Percentiles rank a stretch among this genome's conserved stretches.
phyloP scores from a whole-genome alignment of 1,140 invertebrate genomes.

The Listronotus bonariensis region DNA sequence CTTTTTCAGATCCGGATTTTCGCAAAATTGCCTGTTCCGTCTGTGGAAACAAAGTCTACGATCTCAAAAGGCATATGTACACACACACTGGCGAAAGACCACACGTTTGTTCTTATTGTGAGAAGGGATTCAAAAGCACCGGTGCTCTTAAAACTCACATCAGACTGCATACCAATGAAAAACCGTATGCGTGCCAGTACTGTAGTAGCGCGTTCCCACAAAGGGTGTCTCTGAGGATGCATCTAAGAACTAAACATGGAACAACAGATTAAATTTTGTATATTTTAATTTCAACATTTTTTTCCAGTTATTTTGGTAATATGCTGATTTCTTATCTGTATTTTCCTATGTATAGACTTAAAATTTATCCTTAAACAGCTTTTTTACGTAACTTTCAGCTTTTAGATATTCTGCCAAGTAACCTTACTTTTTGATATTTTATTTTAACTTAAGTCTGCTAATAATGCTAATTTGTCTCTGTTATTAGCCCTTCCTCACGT shows the following conservation, averaged over 20 bases:
- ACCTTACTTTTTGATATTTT: too few species aligned
- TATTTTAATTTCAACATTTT: too few species aligned
- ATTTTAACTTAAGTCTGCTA: too few species aligned
- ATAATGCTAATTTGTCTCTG: too few species aligned
- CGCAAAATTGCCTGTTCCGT: constrained; percentile 41
- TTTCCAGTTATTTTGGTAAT: too few species aligned
- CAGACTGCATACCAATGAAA: constrained; percentile 47
- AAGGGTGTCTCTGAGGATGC: constrained; percentile 45
- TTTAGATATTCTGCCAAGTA: too few species aligned
- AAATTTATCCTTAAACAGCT: too few species aligned
- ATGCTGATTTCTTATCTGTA: background rate
- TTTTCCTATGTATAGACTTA: too few species aligned
- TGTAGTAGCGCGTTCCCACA: constrained; percentile 44
- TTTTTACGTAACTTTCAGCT: too few species aligned
- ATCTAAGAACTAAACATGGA: constrained; percentile 46
- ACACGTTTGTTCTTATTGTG: constrained; percentile 42
- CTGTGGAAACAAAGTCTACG: constrained; percentile 44
- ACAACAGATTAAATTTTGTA: too few species aligned
- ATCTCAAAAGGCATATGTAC: constrained; percentile 44
- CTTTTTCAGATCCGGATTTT: constrained; percentile 43
- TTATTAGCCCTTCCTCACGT: too few species aligned
- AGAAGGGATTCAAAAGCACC: constrained; percentile 46
- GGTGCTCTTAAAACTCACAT: constrained; percentile 45
- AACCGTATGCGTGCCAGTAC: constrained; percentile 43
- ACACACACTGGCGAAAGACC: constrained; percentile 49